A percentile compares a stretch with the other conserved stretches of the same genome.
Evolutionary conservation across 2,113 vertebrate genomes (phyloP).

Genomic region (Saguinus midas): DNA sequence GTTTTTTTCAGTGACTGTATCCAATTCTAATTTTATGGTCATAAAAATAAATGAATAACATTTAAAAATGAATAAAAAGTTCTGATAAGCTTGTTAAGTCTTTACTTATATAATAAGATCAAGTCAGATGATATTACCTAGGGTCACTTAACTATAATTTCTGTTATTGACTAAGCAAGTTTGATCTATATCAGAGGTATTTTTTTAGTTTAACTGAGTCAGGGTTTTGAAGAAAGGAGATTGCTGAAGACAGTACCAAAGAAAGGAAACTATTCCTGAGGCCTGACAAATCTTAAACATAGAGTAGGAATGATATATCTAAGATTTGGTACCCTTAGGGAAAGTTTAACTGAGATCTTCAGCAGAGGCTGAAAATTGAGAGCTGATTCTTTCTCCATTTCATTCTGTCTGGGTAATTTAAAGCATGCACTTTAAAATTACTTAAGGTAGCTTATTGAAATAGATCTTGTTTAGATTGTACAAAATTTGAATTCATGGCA

Average conservation of each 20-base stretch:
- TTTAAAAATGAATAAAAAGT: slow-evolving; percentile 4
- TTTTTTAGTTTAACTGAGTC: neutral
- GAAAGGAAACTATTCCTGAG: neutral
- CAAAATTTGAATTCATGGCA: slow-evolving; percentile 46
- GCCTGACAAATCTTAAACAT: neutral
- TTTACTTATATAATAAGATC: slow-evolving; percentile 8
- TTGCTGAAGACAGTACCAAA: neutral
- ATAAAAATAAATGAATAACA: slow-evolving; percentile 42
- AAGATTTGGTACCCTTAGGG: neutral
- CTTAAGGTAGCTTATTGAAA: slow-evolving; percentile 43
- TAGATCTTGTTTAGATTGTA: slow-evolving; percentile 35
- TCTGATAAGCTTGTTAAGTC: slow-evolving; percentile 28
- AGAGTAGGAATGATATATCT: neutral
- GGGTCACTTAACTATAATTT: slow-evolving; percentile 32
- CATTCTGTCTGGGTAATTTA: slow-evolving; percentile 11
- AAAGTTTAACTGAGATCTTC: slow-evolving; percentile 6
- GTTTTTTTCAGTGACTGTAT: neutral
- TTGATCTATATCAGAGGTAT: neutral
- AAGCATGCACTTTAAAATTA: slow-evolving; percentile 41
- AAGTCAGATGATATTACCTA: neutral
- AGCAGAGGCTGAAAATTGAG: neutral
- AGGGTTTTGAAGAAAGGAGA: slow-evolving; percentile 32
- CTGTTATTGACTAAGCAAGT: neutral
- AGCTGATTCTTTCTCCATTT: slow-evolving; percentile 19
- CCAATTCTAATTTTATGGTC: slow-evolving; percentile 33